Evolutionary conservation across 2,888 invertebrate genomes (phyloP).

Genomic region (Apamea sordens): DNA sequence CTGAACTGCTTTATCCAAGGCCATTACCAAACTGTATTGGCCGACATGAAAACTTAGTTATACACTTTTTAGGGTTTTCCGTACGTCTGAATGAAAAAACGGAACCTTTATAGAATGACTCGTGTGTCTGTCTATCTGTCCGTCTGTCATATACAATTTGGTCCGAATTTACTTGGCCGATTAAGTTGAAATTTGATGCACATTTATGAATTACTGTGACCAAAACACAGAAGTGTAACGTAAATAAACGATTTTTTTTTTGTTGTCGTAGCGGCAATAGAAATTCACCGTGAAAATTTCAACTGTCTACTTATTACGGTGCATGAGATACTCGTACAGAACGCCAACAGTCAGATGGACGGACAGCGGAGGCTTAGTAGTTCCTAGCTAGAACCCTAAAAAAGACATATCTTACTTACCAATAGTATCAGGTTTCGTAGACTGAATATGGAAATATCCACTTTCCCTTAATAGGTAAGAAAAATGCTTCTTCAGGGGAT

Average conservation of each 20-base stretch:
- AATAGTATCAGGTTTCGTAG: conserved; percentile 95
- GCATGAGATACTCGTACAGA: too few relatives aligned
- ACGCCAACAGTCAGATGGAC: not conserved
- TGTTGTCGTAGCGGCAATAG: not conserved
- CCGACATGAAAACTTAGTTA: not conserved
- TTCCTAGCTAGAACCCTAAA: not conserved
- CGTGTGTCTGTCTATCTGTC: not conserved
- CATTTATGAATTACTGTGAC: not conserved
- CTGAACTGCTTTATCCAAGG: conserved; percentile 3
- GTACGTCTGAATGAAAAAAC: not conserved
- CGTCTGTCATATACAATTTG: not conserved
- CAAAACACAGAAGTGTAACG: not conserved
- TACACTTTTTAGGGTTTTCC: not conserved
- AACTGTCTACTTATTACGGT: not conserved
- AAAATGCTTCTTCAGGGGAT: conserved; percentile 84
- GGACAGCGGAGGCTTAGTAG: not conserved
- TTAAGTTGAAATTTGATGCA: not conserved
- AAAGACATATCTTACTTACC: conserved; percentile 86
- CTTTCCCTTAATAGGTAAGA: conserved; percentile 84
- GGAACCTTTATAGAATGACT: not conserved
- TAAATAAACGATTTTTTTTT: not conserved
- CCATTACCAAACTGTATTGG: conserved; percentile 6
- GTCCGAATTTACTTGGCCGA: not conserved
- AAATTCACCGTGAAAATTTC: not conserved
- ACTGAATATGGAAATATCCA: conserved; percentile 94